A percentile compares a stretch with the other conserved stretches of the same genome.
Conservation (phyloP, 2,888 invertebrate genomes). For the Stenoptilia bipunctidactyla region DNA sequence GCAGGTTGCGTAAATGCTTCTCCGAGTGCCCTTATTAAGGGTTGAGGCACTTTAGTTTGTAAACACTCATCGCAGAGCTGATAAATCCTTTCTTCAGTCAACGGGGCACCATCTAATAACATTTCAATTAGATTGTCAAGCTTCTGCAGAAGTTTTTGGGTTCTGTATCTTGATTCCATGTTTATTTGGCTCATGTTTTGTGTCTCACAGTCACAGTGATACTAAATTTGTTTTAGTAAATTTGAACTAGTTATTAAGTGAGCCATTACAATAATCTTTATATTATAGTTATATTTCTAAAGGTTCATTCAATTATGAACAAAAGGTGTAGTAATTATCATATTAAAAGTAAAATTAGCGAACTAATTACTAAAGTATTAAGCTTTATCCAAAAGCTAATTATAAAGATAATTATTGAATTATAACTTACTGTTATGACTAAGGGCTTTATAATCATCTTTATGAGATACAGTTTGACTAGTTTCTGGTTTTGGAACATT, state of each 20-base stretch:
- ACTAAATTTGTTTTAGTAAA: no score
- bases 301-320: no score
- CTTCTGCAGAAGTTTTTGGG: conserved; percentile 19
- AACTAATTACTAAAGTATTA: no score
- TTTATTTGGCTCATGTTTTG: no score
- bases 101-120: conserved; percentile 50
- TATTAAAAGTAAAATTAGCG: no score
- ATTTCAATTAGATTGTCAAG: conserved; percentile 30
- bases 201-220: no score
- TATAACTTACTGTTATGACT: conserved; percentile 50
- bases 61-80: conserved; percentile 83
- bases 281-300: no score
- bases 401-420: conserved; percentile 1
- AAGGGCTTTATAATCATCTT: conserved; percentile 38
- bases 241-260: no score
- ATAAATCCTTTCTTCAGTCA: conserved; percentile 83
- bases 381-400: no score
- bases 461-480: conserved; percentile 54
- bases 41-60: conserved; percentile 75
- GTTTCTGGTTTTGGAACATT: conserved; percentile 34
- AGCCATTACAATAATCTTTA: no score
- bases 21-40: conserved; percentile 81
- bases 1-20: conserved; percentile 78
- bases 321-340: no score
- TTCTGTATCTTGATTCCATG: no score